Percentiles rank a stretch among this genome's conserved stretches.
Evolutionary conservation across 1,140 invertebrate genomes (phyloP).

Genomic region (Lepidotrigona ventralis): DNA sequence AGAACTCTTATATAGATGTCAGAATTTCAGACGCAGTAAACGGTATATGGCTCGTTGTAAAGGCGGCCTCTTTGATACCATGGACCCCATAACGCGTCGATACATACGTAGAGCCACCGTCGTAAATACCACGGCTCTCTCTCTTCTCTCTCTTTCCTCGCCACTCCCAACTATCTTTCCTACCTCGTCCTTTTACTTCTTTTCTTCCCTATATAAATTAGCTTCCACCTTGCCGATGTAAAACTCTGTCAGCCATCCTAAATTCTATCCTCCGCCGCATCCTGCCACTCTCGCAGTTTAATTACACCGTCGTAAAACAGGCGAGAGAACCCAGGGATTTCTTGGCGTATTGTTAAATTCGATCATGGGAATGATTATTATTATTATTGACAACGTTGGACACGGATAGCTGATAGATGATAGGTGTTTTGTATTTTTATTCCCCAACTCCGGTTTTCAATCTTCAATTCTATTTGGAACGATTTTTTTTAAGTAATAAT

Average conservation of each 20-base stretch:
- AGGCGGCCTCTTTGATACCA: conserved; percentile 76
- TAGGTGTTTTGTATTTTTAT: too few species aligned
- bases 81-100: conserved; percentile 70
- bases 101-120: conserved; percentile 69
- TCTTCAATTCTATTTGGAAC: too few species aligned
- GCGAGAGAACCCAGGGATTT: conserved; percentile 38
- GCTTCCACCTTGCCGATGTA: conserved; percentile 33
- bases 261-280: conserved; percentile 36
- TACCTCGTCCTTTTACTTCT: conserved; percentile 20
- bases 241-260: conserved; percentile 48
- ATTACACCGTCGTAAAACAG: conserved; percentile 64
- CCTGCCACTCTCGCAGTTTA: conserved; percentile 51
- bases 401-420: too few species aligned
- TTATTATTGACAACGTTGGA: too few species aligned
- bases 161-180: conserved; percentile 19
- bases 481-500: too few species aligned
- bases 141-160: conserved; percentile 38
- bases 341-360: conserved; percentile 29
- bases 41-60: conserved; percentile 77
- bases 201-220: conserved; percentile 44
- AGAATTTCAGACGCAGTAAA: conserved; percentile 75
- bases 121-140: conserved; percentile 76
- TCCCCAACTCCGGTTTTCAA: too few species aligned
- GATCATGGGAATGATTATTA: background rate
- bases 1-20: conserved; percentile 75